A percentile compares a stretch with the other conserved stretches of the same genome.
These are phyloP conservation scores for Chrysogorgia sp. DNA, from an alignment of 92 coral and sea anemone species.

Conservation along the genomic window DNA sequence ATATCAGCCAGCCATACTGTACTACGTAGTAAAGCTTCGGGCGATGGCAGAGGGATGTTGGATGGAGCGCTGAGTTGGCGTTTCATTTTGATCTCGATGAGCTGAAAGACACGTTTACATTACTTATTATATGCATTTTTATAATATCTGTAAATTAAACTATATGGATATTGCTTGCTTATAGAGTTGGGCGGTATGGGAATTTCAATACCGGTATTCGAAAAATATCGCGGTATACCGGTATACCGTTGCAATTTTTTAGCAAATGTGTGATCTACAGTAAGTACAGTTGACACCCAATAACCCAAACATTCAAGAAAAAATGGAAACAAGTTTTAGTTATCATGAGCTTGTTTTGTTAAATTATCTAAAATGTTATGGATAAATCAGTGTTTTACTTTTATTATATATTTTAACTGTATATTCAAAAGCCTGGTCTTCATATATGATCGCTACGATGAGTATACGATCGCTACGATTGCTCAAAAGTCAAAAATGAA, in stretches of 20 bases:
- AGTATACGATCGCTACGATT: not conserved
- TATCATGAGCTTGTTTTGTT: not conserved
- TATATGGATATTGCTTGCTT: not conserved
- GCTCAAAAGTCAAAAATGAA: too few species aligned
- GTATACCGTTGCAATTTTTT: too few species aligned
- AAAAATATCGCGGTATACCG: too few species aligned
- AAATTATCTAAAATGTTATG: too few species aligned
- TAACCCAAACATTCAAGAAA: too few species aligned
- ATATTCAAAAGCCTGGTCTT: too few species aligned
- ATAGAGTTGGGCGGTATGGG: not conserved
- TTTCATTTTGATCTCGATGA: slow-evolving; percentile 95
- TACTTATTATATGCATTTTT: not conserved
- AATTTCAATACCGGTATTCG: too few species aligned
- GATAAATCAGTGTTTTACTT: too few species aligned
- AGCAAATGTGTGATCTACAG: too few species aligned
- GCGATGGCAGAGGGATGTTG: slow-evolving; percentile 82
- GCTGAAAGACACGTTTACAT: slow-evolving; percentile 37
- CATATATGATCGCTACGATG: too few species aligned
- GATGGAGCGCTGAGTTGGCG: slow-evolving; percentile 93
- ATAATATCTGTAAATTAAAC: not conserved
- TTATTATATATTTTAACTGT: too few species aligned
- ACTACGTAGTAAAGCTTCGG: slow-evolving; percentile 77
- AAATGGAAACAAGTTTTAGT: not conserved
- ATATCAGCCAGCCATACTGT: slow-evolving; percentile 94
- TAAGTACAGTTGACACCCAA: too few species aligned